Evolutionary conservation across 92 coral and sea anemone species (phyloP), one percentile per base, ranked within the genome.

Genomic region (Chrysogorgia sp.): DNA sequence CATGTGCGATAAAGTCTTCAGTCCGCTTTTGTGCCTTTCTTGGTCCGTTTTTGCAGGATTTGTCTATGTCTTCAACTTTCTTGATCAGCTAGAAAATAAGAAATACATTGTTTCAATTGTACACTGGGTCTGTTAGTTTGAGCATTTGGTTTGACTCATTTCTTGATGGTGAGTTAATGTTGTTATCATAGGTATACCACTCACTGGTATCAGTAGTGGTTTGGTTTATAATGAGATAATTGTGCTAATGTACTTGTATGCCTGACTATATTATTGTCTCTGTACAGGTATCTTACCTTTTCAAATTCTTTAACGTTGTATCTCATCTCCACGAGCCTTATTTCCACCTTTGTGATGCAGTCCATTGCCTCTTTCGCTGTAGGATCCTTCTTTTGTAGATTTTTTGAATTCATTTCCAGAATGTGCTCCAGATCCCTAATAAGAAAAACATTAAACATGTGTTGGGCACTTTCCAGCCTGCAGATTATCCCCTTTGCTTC

Each of bases 351-450:
- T 34, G 22, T 33, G 71, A 65, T 65, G 50, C 71, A 65, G 71
- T 65, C 71, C 50, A 65, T 65, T 65, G 71, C 71, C 35, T n/a
- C 50, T 65, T 65, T 12, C n/a, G 71, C 71, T 32, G 71, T 65
- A 31, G 35, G 41, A 37, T 65, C 71, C 32, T 65, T 65, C 35
- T 64, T 65, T 32, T 65, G 71, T 65, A 65, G 50, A 65, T 65
- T 65, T 37, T 65, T 65, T 37, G 71, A 33, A 49, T 65, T 65
- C 45, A 65, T 65, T 65, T 65, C 47, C 71, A 33, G 50, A 35
- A 64, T 64, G 48, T 35, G 71, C 34, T 40, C 71, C 45, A 64
- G 71, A 31, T 64, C 71, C 34, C 48, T 64, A 40, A 30, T 10
- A 35, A 31, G 71, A 64, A 64, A 64, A 25, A 64, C 34, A 35